Evolutionary conservation across 2,888 invertebrate species (phyloP).

Genomic region (Dasypogon diadema): DNA sequence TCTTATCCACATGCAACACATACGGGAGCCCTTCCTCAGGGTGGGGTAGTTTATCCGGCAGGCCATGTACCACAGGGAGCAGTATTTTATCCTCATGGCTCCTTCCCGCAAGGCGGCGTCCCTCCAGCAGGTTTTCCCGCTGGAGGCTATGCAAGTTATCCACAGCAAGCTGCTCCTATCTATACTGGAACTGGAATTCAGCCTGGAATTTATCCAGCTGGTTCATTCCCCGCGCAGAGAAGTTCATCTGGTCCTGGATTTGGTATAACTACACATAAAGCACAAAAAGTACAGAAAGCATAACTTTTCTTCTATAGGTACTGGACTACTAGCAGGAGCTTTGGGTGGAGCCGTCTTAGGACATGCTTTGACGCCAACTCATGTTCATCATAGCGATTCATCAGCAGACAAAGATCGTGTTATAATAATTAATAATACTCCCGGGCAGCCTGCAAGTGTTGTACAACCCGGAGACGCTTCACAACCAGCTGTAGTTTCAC

Average conservation of each 20-base stretch:
- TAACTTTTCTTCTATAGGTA: constrained; percentile 59
- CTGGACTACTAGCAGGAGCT: constrained; percentile 65
- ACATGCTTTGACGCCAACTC: constrained; percentile 64
- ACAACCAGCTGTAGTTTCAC: constrained; percentile 59
- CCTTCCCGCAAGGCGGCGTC: constrained; percentile 56
- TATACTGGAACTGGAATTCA: constrained; percentile 49
- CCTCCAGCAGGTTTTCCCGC: constrained; percentile 16
- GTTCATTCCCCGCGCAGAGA: constrained; percentile 45
- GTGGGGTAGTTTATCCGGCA: constrained; percentile 15
- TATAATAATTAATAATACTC: constrained; percentile 65
- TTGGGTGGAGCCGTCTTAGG: constrained; percentile 66
- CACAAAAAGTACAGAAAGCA: background rate
- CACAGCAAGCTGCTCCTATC: constrained; percentile 43
- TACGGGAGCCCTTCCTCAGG: constrained; percentile 20
- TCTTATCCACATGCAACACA: constrained; percentile 51
- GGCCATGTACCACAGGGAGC: constrained; percentile 61
- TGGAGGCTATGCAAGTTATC: constrained; percentile 42
- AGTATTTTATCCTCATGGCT: constrained; percentile 61
- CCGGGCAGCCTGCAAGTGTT: constrained; percentile 64
- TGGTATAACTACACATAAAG: constrained; percentile 61
- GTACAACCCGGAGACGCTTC: constrained; percentile 60
- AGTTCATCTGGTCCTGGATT: constrained; percentile 64
- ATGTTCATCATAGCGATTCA: constrained; percentile 32
- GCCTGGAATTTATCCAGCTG: constrained; percentile 54
- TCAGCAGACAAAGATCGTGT: constrained; percentile 61